A percentile compares a stretch with the other conserved stretches of the same genome.
These are phyloP conservation scores for Spongilla lacustris DNA, from an alignment of 37 sponge, comb jelly and placozoan genomes.

Conservation along the genomic window DNA sequence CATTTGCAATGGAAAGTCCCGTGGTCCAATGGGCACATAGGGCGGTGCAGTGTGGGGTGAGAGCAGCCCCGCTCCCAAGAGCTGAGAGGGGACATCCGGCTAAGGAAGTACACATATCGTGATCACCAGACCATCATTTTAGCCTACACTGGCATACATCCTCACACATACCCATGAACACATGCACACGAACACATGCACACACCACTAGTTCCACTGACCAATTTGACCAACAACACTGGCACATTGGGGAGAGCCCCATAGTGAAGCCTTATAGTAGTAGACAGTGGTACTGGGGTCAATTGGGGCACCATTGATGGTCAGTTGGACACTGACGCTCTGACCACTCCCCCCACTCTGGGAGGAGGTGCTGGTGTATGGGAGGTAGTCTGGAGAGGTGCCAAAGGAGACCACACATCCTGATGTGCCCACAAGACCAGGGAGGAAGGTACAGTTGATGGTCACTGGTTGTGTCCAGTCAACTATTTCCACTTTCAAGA, in stretches of 20 bases:
- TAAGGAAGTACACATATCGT: too few relatives aligned
- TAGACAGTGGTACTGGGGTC: neutral
- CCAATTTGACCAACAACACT: neutral
- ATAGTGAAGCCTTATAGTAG: neutral
- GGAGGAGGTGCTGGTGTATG: neutral
- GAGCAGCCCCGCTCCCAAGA: neutral
- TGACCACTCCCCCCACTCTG: slow-evolving; percentile 1
- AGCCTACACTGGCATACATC: too few relatives aligned
- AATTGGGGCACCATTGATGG: neutral
- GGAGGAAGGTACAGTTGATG: neutral
- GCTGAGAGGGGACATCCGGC: neutral
- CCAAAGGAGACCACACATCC: slow-evolving; percentile 1
- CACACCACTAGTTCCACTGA: neutral
- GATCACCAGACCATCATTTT: neutral
- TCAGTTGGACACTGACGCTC: neutral
- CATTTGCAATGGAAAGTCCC: neutral
- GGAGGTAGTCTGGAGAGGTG: neutral
- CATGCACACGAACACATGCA: neutral
- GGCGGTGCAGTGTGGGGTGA: neutral
- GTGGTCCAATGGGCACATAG: neutral
- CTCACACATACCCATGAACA: neutral
- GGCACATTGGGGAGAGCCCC: neutral
- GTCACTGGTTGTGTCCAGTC: neutral
- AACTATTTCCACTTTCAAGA: neutral
- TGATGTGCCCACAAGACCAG: neutral